Base-by-base conservation (phyloP, 2,797 vertebrate species). In the Sphenopsis melanotis region DNA sequence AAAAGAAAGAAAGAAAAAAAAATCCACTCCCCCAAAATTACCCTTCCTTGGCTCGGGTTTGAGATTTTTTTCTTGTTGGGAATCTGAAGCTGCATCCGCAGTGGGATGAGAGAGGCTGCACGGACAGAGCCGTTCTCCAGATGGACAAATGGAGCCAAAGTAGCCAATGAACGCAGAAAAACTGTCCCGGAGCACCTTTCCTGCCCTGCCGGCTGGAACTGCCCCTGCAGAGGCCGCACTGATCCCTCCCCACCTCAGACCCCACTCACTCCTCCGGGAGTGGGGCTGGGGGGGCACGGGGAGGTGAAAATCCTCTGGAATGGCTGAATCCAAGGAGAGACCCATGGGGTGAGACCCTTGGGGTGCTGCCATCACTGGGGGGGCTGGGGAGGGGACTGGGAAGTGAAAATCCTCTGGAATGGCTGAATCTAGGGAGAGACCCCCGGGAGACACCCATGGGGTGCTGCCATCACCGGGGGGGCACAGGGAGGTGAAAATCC, bases 171-270 rank as follows among this genome's bases (percentile, higher is more conserved):
- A 66, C 59, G 61, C 22, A 57, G 36, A 15, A 32, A 42, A 78
- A 7, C 1, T 1, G 12, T 3, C 44, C 27, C 7, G 49, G 50
- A 57, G 56, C 34, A 37, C 34, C 76, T 50, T 15, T 32, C 1
- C 21, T 32, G 55, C 65, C 65, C 63, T 9, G 29, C 39, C 5
- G 3, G 0, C 19, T 1, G 16, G 32, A 61, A 53, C 1, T 2
- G 22, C 4, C 65, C 91, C 6, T 0, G 26, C 27, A 10, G 47
- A 78, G 88, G 44, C 46, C 8, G 1, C 3, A 3, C 17, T 6
- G 82, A n/a, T 22, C 57, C 65, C 69, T 36, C 12, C 80, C 89
- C 68, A 22, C 37, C 8, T 3, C 81, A 26, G 32, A 83, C 30
- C 89, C 70, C 64, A 3, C 36, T 16, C 60, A 19, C 66, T 26